phyloP scores from a whole-genome alignment of 2,888 invertebrate species.

The Colletes collaris region DNA sequence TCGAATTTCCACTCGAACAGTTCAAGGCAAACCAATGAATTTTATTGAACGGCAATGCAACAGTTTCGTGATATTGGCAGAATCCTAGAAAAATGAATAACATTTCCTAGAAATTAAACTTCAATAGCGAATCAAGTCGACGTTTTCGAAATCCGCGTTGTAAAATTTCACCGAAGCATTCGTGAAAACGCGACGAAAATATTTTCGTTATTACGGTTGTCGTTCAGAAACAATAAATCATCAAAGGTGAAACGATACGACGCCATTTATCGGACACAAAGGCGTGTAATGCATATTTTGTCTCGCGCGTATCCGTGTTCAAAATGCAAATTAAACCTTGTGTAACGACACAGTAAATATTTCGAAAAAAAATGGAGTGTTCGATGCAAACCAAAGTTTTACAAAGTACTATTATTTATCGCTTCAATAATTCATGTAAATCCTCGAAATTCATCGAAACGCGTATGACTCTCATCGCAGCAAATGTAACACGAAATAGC shows the following conservation, averaged over 20 bases:
- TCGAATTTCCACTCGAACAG: constrained; percentile 22
- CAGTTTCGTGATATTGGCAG: no score
- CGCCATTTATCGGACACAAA: constrained; percentile 13
- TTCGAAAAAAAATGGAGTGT: constrained; percentile 1
- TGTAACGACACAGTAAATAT: constrained; percentile 14
- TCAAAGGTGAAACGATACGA: constrained; percentile 8
- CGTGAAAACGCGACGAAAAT: not conserved
- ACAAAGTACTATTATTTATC: constrained; percentile 33
- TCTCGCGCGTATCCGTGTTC: constrained; percentile 1
- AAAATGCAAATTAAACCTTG: constrained; percentile 38
- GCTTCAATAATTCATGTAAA: constrained; percentile 35
- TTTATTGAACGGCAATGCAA: constrained; percentile 14
- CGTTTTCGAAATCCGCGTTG: not conserved
- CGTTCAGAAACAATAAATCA: constrained; percentile 26
- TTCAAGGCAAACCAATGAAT: constrained; percentile 22
- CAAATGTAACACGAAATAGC: not conserved
- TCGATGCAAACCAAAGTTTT: constrained; percentile 13
- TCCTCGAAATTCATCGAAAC: constrained; percentile 17
- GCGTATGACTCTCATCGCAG: constrained; percentile 2
- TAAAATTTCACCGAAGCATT: not conserved
- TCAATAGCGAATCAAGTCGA: not conserved
- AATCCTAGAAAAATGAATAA: not conserved
- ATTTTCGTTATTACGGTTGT: constrained; percentile 5
- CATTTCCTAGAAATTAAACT: not conserved
- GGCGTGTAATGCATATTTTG: constrained; percentile 23